Conservation (phyloP, 2,797 vertebrate genomes). For the Lophotriccus pileatus region DNA sequence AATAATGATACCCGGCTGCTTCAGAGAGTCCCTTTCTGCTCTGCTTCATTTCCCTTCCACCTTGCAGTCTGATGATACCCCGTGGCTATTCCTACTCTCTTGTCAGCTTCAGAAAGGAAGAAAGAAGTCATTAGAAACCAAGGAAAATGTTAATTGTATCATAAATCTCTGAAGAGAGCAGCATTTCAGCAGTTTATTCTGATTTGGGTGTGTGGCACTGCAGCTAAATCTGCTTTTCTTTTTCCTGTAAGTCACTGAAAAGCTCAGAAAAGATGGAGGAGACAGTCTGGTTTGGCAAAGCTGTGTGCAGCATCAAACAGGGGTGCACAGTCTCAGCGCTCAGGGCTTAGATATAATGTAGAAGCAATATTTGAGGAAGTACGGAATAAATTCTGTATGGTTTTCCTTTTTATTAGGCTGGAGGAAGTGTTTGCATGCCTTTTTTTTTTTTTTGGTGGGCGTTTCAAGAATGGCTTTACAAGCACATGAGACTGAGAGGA, state of each 20-base stretch:
- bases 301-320: not conserved
- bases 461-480: not conserved
- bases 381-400: not conserved
- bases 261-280: constrained; percentile 9
- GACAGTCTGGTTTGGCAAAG: not conserved
- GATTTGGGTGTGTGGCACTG: constrained; percentile 12
- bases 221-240: constrained; percentile 30
- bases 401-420: not conserved
- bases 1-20: constrained; percentile 46
- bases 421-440: not conserved
- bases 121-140: constrained; percentile 62
- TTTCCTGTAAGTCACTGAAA: not conserved
- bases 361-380: not conserved
- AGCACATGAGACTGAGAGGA: not conserved
- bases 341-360: not conserved
- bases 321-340: not conserved
- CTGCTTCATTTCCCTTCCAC: constrained; percentile 56
- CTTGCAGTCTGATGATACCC: constrained; percentile 47
- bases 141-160: constrained; percentile 62
- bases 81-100: constrained; percentile 36
- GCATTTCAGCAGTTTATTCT: constrained; percentile 37
- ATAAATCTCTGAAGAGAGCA: constrained; percentile 49
- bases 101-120: constrained; percentile 50
- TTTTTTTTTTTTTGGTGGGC: too few relatives aligned
- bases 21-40: constrained; percentile 45